These are phyloP conservation scores for Steromphala cineraria DNA, from an alignment of 2,888 invertebrate genomes.

Conservation along the genomic window DNA sequence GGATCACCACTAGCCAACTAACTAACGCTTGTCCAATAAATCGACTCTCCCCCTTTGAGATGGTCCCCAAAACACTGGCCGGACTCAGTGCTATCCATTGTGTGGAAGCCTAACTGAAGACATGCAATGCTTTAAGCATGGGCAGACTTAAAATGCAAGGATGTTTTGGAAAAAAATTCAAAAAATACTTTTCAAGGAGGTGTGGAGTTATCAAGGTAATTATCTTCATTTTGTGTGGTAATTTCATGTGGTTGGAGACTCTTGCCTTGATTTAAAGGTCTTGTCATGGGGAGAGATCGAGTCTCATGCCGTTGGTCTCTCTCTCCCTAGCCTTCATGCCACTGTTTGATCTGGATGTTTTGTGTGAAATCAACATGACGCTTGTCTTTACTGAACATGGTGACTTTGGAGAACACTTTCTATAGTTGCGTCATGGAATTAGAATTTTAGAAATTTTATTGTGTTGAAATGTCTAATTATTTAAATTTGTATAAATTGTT, in stretches of 20 bases:
- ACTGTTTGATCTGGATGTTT: conserved; percentile 13
- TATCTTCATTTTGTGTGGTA: not conserved
- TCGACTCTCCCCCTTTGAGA: not conserved
- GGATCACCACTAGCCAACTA: not conserved
- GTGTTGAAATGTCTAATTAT: too few relatives aligned
- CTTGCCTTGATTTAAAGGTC: not conserved
- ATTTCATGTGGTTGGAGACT: not conserved
- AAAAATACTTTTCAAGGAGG: conserved; percentile 25
- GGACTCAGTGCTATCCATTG: conserved; percentile 2
- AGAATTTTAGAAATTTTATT: too few relatives aligned
- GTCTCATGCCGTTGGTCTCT: not conserved
- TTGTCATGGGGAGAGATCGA: not conserved
- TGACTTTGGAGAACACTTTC: not conserved
- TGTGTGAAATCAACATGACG: conserved; percentile 3
- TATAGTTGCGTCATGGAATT: not conserved
- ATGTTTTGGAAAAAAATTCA: conserved; percentile 25
- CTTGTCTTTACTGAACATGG: not conserved
- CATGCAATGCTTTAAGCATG: conserved; percentile 17
- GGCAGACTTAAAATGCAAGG: conserved; percentile 24
- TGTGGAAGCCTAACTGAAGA: not conserved
- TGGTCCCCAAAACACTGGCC: not conserved
- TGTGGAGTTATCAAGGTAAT: not conserved
- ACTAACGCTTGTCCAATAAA: not conserved
- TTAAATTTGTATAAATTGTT: too few relatives aligned
- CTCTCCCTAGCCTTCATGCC: not conserved